Conservation (phyloP, 2,888 invertebrate genomes). For the Andrena bucephala region DNA sequence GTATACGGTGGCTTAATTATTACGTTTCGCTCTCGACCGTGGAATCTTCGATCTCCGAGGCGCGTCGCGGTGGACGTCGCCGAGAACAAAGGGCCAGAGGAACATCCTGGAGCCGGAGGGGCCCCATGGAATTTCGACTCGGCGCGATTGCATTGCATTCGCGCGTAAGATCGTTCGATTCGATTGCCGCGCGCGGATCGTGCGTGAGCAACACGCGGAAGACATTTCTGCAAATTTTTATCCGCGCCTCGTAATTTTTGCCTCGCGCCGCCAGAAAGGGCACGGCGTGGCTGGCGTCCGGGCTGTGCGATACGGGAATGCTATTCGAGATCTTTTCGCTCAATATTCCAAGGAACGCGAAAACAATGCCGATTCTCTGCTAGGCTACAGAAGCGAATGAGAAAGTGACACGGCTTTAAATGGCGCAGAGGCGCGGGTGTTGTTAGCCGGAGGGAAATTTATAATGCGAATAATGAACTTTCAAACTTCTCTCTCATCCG, state of each 20-base stretch:
- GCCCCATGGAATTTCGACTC: conserved; percentile 59
- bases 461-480: neutral
- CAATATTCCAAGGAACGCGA: neutral
- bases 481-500: neutral
- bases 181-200: conserved; percentile 57
- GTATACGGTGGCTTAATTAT: conserved; percentile 72
- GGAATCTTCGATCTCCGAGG: conserved; percentile 66
- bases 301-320: neutral
- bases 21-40: conserved; percentile 76
- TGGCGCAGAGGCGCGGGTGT: neutral
- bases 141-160: conserved; percentile 58
- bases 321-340: neutral
- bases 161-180: conserved; percentile 59
- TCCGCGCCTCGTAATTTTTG: conserved; percentile 42
- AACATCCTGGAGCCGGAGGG: conserved; percentile 50
- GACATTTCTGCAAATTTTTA: conserved; percentile 61
- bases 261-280: conserved; percentile 8
- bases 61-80: conserved; percentile 43
- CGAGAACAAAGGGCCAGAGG: conserved; percentile 61
- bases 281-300: neutral
- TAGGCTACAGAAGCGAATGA: too few relatives aligned
- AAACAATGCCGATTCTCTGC: neutral
- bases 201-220: conserved; percentile 61
- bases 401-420: too few relatives aligned
- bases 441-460: too few relatives aligned